phyloP scores from a whole-genome alignment of 37 sponge, comb jelly and placozoan species.

The Tethya wilhelma region DNA sequence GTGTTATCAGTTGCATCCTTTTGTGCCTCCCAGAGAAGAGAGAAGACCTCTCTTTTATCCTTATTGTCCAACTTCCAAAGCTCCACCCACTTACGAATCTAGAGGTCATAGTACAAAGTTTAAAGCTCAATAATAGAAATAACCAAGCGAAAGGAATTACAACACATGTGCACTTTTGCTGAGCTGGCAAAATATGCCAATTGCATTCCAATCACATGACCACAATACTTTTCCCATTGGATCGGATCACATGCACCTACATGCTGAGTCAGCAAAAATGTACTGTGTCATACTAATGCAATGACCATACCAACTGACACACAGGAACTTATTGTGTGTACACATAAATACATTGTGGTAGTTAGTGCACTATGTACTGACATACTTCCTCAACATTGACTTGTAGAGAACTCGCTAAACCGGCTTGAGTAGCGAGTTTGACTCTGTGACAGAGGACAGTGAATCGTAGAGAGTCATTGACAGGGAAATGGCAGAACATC shows the following conservation, averaged over 20 bases:
- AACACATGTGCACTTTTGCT: too few relatives aligned
- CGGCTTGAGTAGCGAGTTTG: slow-evolving; percentile 14
- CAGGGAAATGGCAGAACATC: slow-evolving; percentile 58
- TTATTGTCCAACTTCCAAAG: slow-evolving; percentile 23
- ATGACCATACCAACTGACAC: too few relatives aligned
- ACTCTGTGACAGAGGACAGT: slow-evolving; percentile 36
- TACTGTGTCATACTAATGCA: too few relatives aligned
- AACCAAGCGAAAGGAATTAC: too few relatives aligned
- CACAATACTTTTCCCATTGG: too few relatives aligned
- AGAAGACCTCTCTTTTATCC: slow-evolving; percentile 19
- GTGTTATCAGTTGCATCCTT: neutral
- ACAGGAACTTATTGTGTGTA: too few relatives aligned
- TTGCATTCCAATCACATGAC: too few relatives aligned
- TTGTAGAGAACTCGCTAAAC: neutral
- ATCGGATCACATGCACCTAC: neutral
- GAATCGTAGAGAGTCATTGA: slow-evolving; percentile 28
- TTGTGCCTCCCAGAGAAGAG: slow-evolving; percentile 41
- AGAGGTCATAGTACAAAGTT: neutral
- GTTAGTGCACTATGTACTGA: neutral
- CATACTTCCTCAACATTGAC: slow-evolving; percentile 47
- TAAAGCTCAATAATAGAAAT: too few relatives aligned
- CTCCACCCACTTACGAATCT: slow-evolving; percentile 54
- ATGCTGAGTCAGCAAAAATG: neutral
- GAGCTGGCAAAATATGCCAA: too few relatives aligned
- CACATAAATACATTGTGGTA: too few relatives aligned